phyloP scores from a whole-genome alignment of 2,797 vertebrate genomes.

The Uromys caudimaculatus region DNA sequence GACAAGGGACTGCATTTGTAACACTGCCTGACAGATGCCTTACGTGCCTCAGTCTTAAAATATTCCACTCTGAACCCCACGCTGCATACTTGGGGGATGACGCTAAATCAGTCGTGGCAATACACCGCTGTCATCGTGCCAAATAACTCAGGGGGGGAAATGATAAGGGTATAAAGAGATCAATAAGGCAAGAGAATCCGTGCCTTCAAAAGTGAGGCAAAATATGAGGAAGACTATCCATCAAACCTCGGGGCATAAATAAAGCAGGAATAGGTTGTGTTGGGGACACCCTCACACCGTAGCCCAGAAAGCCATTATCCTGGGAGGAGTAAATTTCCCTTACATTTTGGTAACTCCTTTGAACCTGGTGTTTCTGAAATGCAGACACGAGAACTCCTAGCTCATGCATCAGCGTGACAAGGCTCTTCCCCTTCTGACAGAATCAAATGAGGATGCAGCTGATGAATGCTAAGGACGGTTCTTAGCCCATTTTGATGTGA shows the following conservation, averaged over 20 bases:
- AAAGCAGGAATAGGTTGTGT: conserved; percentile 43
- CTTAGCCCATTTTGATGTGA: conserved; percentile 25
- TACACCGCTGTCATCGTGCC: conserved; percentile 58
- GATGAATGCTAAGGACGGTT: conserved; percentile 43
- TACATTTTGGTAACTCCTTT: conserved; percentile 65
- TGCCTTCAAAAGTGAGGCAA: conserved; percentile 70
- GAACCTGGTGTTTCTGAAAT: conserved; percentile 71
- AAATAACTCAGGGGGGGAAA: conserved; percentile 75
- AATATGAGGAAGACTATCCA: conserved; percentile 66
- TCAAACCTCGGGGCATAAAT: conserved; percentile 70
- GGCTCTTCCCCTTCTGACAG: conserved; percentile 44
- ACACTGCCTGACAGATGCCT: conserved; percentile 74
- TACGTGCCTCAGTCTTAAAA: conserved; percentile 75
- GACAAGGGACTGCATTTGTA: conserved; percentile 74
- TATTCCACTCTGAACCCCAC: conserved; percentile 71
- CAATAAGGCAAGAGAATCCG: conserved; percentile 74
- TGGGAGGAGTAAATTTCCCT: conserved; percentile 68
- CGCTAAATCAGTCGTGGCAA: conserved; percentile 77
- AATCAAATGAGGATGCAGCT: conserved; percentile 59
- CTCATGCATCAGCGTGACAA: conserved; percentile 10
- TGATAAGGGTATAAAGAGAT: conserved; percentile 81
- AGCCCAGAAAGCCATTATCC: conserved; percentile 21
- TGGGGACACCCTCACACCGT: not conserved
- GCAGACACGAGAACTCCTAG: conserved; percentile 21
- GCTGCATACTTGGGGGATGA: conserved; percentile 79